Evolutionary conservation across 2,113 vertebrate species (phyloP).

Genomic region (Clarias batrachus): DNA sequence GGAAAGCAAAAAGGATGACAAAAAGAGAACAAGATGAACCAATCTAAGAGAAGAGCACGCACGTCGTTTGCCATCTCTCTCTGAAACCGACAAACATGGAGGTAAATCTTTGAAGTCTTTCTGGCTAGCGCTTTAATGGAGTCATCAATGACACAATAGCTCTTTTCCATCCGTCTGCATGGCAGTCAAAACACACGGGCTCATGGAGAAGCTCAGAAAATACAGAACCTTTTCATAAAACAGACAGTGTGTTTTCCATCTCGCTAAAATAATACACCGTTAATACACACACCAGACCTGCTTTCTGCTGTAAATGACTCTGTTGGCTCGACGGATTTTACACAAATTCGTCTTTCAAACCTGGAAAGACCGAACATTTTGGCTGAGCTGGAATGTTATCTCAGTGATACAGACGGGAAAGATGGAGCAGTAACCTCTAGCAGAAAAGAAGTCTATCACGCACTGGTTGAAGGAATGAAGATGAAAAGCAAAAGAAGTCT

Average conservation of each 20-base stretch:
- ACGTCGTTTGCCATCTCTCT: conserved; percentile 41
- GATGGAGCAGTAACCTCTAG: not conserved
- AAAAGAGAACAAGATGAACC: not conserved
- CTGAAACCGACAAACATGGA: conserved; percentile 46
- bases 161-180: conserved; percentile 49
- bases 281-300: conserved; percentile 42
- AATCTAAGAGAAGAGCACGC: not conserved
- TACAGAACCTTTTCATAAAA: conserved; percentile 47
- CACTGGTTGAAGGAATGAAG: not conserved
- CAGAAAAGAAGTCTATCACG: not conserved
- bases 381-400: not conserved
- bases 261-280: conserved; percentile 36
- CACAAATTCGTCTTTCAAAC: conserved; percentile 20
- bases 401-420: not conserved
- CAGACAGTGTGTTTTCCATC: conserved; percentile 48
- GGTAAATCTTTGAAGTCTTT: conserved; percentile 47
- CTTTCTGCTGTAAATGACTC: conserved; percentile 16
- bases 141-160: conserved; percentile 48
- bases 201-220: conserved; percentile 45
- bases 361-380: conserved; percentile 6
- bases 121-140: conserved; percentile 48
- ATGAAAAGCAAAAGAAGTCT: not conserved
- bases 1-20: conserved; percentile 6
- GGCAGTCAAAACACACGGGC: conserved; percentile 54
- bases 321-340: conserved; percentile 22